phyloP scores from a whole-genome alignment of 1,140 invertebrate species.

The Zelostemma sp. region DNA sequence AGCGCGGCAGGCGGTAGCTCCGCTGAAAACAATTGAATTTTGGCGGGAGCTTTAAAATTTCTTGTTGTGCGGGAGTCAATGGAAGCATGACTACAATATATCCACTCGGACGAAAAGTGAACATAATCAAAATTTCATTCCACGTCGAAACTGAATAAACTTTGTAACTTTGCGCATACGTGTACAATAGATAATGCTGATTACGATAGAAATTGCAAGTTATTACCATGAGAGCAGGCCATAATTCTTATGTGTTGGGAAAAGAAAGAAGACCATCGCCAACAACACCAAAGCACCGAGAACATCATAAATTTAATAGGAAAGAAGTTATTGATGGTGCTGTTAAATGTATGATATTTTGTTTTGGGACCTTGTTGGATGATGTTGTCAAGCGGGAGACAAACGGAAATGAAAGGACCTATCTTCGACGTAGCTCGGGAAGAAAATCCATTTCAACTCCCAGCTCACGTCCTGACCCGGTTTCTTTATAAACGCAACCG shows the following conservation, averaged over 20 bases:
- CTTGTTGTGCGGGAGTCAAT: too few species aligned
- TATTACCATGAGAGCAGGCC: background rate
- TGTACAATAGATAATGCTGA: too few species aligned
- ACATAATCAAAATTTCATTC: too few species aligned
- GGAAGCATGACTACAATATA: too few species aligned
- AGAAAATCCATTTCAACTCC: constrained; percentile 30
- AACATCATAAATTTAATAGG: background rate
- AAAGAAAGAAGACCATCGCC: background rate
- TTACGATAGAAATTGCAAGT: background rate
- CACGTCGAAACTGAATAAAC: too few species aligned
- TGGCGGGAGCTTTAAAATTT: too few species aligned
- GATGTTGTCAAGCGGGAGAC: constrained; percentile 18
- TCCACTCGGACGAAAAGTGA: too few species aligned
- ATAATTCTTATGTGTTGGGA: background rate
- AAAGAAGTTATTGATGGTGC: background rate
- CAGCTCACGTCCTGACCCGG: constrained; percentile 23
- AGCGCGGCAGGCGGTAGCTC: too few species aligned
- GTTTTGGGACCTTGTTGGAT: constrained; percentile 17
- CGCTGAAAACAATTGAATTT: too few species aligned
- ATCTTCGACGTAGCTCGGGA: constrained; percentile 11
- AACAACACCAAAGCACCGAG: background rate
- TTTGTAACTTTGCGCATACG: too few species aligned
- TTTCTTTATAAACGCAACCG: constrained; percentile 24
- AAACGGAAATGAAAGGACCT: constrained; percentile 32
- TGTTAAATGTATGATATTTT: constrained; percentile 8